Conservation (phyloP, 2,113 vertebrate genomes). For the Pimephales promelas region DNA sequence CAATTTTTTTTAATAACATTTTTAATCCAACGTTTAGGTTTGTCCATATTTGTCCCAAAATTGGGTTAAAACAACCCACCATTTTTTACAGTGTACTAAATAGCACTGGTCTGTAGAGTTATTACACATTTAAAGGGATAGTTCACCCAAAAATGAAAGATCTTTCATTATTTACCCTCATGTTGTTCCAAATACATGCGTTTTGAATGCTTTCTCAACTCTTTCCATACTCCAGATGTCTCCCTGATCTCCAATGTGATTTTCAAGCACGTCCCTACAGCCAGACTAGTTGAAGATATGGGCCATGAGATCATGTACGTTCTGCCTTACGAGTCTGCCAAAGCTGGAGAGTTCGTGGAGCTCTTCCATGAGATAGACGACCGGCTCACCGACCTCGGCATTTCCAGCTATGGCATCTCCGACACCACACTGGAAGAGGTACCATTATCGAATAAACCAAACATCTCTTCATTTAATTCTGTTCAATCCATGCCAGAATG, state of each 20-base stretch:
- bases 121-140: background rate
- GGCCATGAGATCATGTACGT: constrained; percentile 95
- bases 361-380: constrained; percentile 98
- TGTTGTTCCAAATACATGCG: background rate
- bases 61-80: too few species aligned
- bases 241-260: constrained; percentile 95
- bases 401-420: constrained; percentile 97
- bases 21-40: too few species aligned
- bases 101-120: background rate
- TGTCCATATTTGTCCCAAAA: too few species aligned
- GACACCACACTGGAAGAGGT: constrained; percentile 98
- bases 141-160: background rate
- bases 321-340: constrained; percentile 92
- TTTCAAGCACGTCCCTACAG: constrained; percentile 89
- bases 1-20: too few species aligned
- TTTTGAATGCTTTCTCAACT: background rate
- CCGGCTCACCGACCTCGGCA: constrained; percentile 90
- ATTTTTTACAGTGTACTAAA: too few species aligned
- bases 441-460: background rate
- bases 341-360: constrained; percentile 93
- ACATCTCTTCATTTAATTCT: constrained; percentile 5
- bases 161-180: background rate
- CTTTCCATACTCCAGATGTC: constrained; percentile 79
- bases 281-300: constrained; percentile 93
- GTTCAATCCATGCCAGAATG: background rate